phyloP scores from a whole-genome alignment of 2,888 invertebrate species.

The Platynereis dumerilii region DNA sequence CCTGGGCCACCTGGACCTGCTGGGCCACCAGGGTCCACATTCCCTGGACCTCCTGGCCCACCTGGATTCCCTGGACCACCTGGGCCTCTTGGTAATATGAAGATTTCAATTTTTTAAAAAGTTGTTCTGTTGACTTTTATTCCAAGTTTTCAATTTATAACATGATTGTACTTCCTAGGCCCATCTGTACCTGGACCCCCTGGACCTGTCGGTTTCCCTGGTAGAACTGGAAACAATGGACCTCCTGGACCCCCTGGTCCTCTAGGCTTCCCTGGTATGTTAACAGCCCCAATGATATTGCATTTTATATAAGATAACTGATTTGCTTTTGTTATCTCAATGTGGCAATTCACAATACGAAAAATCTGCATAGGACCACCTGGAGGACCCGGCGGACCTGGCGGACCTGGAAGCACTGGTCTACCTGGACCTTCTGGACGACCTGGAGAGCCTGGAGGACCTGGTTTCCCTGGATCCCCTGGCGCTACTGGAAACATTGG shows the following conservation, averaged over 20 bases:
- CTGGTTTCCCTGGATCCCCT: slow-evolving; percentile 19
- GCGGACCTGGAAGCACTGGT: neutral
- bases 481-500: neutral
- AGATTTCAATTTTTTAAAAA: too few relatives aligned
- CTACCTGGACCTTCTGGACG: neutral
- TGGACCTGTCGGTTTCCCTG: slow-evolving; percentile 17
- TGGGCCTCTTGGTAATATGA: slow-evolving; percentile 19
- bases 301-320: neutral
- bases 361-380: too few relatives aligned
- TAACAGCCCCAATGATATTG: neutral
- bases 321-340: too few relatives aligned
- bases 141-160: too few relatives aligned
- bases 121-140: too few relatives aligned
- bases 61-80: slow-evolving; percentile 24
- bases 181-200: neutral
- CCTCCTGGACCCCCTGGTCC: neutral
- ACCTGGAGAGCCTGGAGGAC: slow-evolving; percentile 9
- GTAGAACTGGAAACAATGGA: slow-evolving; percentile 13
- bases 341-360: too few relatives aligned
- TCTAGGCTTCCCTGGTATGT: neutral
- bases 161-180: too few relatives aligned
- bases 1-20: slow-evolving; percentile 3
- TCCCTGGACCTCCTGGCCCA: slow-evolving; percentile 6
- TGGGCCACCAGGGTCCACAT: neutral
- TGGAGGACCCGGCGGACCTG: too few relatives aligned